Evolutionary conservation across 2,797 vertebrate species (phyloP).

Genomic region (Tokudaia muenninki): DNA sequence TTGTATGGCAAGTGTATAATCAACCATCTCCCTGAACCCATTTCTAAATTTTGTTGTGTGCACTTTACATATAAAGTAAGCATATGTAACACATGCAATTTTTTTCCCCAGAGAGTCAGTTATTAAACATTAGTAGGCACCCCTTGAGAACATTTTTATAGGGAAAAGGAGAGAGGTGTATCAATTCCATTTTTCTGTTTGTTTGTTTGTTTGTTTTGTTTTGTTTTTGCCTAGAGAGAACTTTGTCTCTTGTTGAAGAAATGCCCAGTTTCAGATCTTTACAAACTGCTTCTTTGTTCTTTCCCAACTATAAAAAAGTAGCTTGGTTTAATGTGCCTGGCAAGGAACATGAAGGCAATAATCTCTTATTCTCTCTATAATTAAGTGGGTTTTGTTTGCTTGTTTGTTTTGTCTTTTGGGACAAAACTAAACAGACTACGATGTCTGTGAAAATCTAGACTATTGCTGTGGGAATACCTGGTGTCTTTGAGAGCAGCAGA

Average conservation of each 20-base stretch:
- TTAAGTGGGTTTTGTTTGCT: not conserved
- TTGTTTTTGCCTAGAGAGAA: not conserved
- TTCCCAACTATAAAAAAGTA: not conserved
- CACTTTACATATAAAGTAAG: not conserved
- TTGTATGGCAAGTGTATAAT: not conserved
- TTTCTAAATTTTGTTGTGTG: not conserved
- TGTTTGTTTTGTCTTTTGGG: not conserved
- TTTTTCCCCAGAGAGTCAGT: not conserved
- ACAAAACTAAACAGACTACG: not conserved
- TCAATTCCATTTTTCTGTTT: not conserved
- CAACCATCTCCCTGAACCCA: not conserved
- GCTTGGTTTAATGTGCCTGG: not conserved
- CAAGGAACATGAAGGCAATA: not conserved
- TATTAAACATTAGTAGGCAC: not conserved
- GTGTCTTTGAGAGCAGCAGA: not conserved
- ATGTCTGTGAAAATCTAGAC: not conserved
- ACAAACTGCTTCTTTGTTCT: not conserved
- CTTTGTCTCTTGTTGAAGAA: slow-evolving; percentile 10
- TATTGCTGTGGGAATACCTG: not conserved
- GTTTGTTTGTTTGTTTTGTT: not conserved
- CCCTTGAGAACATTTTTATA: not conserved
- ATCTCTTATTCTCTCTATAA: not conserved
- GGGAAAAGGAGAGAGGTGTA: not conserved
- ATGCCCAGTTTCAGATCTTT: not conserved
- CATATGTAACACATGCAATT: not conserved